Base-by-base conservation (phyloP, 2,113 vertebrate species). In the Burhinus bistriatus region DNA sequence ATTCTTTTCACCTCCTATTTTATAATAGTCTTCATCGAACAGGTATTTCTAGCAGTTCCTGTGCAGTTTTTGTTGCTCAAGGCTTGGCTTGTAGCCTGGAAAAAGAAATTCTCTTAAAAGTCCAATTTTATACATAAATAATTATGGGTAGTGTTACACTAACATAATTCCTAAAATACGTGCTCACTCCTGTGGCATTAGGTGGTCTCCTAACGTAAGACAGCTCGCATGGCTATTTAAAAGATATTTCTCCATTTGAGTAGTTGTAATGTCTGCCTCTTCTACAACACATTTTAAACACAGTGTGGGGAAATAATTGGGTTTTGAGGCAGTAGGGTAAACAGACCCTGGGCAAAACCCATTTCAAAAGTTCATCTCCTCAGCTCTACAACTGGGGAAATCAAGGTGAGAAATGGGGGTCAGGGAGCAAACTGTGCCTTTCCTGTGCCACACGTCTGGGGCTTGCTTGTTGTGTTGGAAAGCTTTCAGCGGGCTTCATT, bases 1-100 rank as follows among this genome's bases (percentile, higher is more conserved):
- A 96, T 91, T 94, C 98, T 98, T 86, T 98, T 98, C 55, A 99
- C 98, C 5, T 99, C 98, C 21, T 98, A 98, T 75, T 93, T 92
- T 85, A 98, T 86, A 34, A 98, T 82, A 93, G 68, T 98, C 98
- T 85, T 98, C 98, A 36, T 98, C 97, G 87, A 99, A 86, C 10
- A 98, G 97, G 13, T 97, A 77, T 30, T 98, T 93, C 4, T 58
- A 94, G 81, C 99, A 99, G 47, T 79, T 95, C 36, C 96, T 91
- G 79, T 98, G 99, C 10, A 88, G 85, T n/a, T 97, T 98, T 89
- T 99, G 98, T 83, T 99, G 98, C 15, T 98, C 98, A 65, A 90
- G 76, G 7, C 97, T 98, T 52, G 98, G 98, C 78, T 98, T 98
- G 92, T 83, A 98, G 2, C 98, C 99, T 99, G 89, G 49, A 86